A percentile compares a stretch with the other conserved stretches of the same genome.
phyloP scores from a whole-genome alignment of 2,113 vertebrate genomes.

The Oncorhynchus tshawytscha region DNA sequence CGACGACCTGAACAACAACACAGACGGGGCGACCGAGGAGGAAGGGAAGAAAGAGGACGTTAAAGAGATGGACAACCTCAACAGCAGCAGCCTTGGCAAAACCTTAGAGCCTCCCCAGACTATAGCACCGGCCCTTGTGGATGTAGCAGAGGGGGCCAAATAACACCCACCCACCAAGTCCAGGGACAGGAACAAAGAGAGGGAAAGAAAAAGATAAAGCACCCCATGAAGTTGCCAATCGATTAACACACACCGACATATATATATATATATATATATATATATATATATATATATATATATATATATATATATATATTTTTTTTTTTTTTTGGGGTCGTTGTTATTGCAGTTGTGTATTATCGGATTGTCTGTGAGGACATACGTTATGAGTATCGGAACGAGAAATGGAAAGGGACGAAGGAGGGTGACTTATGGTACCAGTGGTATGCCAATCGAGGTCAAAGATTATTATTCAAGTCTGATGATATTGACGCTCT shows the following conservation, averaged over 20 bases:
- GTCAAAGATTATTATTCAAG: slow-evolving; percentile 73
- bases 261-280: slow-evolving; percentile 20
- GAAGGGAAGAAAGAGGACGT: background rate
- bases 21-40: background rate
- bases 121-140: slow-evolving; percentile 35
- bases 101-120: slow-evolving; percentile 35
- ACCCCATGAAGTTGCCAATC: slow-evolving; percentile 81
- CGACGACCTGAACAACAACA: background rate
- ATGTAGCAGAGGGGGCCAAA: slow-evolving; percentile 78
- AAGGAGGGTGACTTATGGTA: slow-evolving; percentile 71
- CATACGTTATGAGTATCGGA: slow-evolving; percentile 78
- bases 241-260: slow-evolving; percentile 56
- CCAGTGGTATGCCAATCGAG: slow-evolving; percentile 90
- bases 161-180: slow-evolving; percentile 65
- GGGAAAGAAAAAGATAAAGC: slow-evolving; percentile 18
- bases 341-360: slow-evolving; percentile 84
- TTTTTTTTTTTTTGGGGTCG: slow-evolving; percentile 34
- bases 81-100: slow-evolving; percentile 49
- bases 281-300: no score
- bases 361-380: slow-evolving; percentile 79
- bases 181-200: slow-evolving; percentile 9
- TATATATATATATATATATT: no score
- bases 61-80: slow-evolving; percentile 55
- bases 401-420: slow-evolving; percentile 69
- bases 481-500: slow-evolving; percentile 34